Evolutionary conservation across 2,113 vertebrate genomes (phyloP).

Genomic region (Grus americana): DNA sequence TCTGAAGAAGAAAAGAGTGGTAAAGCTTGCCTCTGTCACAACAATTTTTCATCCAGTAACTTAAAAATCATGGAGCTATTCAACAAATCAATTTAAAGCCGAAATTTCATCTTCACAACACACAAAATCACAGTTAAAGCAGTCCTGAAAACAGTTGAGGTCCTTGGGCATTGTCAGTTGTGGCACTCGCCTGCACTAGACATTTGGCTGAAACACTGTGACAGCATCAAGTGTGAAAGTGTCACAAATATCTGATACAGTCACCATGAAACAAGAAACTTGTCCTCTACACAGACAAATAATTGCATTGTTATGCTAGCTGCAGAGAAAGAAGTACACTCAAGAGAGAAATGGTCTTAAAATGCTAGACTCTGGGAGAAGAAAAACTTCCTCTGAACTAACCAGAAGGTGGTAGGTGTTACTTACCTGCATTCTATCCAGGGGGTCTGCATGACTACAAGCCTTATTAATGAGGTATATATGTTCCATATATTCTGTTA

Average conservation of each 20-base stretch:
- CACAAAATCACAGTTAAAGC: not conserved
- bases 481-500: slow-evolving; percentile 98
- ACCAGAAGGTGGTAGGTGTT: not conserved
- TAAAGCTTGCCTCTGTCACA: not conserved
- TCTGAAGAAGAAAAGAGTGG: not conserved
- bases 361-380: not conserved
- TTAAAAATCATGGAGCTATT: not conserved
- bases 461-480: slow-evolving; percentile 93
- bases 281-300: not conserved
- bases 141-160: not conserved
- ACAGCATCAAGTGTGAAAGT: not conserved
- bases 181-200: not conserved
- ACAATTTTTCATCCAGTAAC: not conserved
- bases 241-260: not conserved
- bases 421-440: slow-evolving; percentile 92
- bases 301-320: not conserved
- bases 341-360: not conserved
- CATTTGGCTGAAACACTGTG: not conserved
- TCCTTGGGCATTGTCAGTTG: not conserved
- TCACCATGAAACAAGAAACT: not conserved
- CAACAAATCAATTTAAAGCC: not conserved
- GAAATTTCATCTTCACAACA: not conserved
- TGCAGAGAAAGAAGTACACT: not conserved
- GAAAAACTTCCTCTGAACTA: not conserved
- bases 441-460: slow-evolving; percentile 81